Evolutionary conservation across 2,797 vertebrate species (phyloP).

Genomic region (Fundulus diaphanus): DNA sequence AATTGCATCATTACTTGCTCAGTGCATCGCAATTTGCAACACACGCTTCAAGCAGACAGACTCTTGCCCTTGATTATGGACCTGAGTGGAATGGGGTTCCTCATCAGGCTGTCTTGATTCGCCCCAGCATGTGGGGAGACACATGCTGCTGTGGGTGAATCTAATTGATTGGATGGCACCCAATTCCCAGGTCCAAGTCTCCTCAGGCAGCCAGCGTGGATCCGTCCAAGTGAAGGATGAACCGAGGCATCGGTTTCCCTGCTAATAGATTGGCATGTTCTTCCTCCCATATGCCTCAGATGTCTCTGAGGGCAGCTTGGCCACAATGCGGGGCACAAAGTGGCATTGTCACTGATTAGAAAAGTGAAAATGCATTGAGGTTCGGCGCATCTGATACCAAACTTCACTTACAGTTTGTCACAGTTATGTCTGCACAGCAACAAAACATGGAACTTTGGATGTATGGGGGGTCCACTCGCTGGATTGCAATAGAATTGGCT

Average conservation of each 20-base stretch:
- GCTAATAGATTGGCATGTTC: constrained; percentile 73
- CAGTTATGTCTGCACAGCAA: background rate
- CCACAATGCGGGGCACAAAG: constrained; percentile 43
- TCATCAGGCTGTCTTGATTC: constrained; percentile 77
- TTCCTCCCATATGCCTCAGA: constrained; percentile 67
- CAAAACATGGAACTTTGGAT: background rate
- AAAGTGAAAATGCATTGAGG: constrained; percentile 32
- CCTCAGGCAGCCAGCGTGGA: constrained; percentile 73
- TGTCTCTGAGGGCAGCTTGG: constrained; percentile 56
- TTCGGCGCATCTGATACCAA: constrained; percentile 13
- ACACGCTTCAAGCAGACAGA: constrained; percentile 69
- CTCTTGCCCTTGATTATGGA: constrained; percentile 79
- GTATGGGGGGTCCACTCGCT: too few relatives aligned
- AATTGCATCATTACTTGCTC: constrained; percentile 76
- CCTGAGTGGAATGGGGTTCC: constrained; percentile 73
- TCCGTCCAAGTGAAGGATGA: constrained; percentile 78
- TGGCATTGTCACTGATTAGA: constrained; percentile 40
- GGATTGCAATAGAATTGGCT: background rate
- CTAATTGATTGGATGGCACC: constrained; percentile 83
- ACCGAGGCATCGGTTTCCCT: constrained; percentile 61
- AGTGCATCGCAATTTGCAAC: constrained; percentile 70
- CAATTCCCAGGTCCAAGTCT: constrained; percentile 78
- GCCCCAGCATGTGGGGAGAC: constrained; percentile 76
- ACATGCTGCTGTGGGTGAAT: constrained; percentile 78
- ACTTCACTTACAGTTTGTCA: constrained; percentile 13